Conservation (phyloP, 2,113 vertebrate genomes). For the Trichomycterus rosablanca region DNA sequence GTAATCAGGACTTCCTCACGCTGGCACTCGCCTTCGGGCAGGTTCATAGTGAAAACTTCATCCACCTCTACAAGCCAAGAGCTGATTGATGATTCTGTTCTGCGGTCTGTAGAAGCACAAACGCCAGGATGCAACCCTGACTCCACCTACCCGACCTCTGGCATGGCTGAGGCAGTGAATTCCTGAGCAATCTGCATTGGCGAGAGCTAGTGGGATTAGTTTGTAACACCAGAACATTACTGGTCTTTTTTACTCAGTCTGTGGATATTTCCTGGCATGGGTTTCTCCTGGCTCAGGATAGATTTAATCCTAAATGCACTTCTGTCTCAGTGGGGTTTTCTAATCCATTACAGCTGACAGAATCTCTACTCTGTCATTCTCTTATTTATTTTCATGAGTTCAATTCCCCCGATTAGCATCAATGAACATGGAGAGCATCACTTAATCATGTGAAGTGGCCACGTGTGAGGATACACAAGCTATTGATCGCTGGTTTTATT, state of each 20-base stretch:
- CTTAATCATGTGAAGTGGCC: no score
- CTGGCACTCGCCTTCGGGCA: neutral
- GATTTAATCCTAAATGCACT: neutral
- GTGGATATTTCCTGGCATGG: neutral
- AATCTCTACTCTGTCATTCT: conserved; percentile 11
- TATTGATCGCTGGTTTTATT: no score
- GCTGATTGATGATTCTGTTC: no score
- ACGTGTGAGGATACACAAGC: no score
- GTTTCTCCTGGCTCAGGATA: neutral
- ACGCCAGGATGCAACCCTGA: neutral
- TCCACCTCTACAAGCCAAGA: no score
- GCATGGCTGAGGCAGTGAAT: conserved; percentile 5
- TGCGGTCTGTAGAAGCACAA: neutral
- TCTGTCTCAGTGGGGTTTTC: neutral
- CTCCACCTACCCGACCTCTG: no score
- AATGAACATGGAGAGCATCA: neutral
- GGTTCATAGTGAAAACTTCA: no score
- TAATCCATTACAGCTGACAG: conserved; percentile 15
- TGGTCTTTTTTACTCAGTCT: neutral
- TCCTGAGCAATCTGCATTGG: conserved; percentile 31
- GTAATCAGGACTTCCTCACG: neutral
- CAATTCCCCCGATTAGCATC: neutral
- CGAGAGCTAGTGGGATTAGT: conserved; percentile 7
- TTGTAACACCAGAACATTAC: conserved; percentile 29
- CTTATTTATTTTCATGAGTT: conserved; percentile 38